A percentile compares a stretch with the other conserved stretches of the same genome.
phyloP scores from a whole-genome alignment of 2,888 invertebrate species.

The Trachelus tabidus region DNA sequence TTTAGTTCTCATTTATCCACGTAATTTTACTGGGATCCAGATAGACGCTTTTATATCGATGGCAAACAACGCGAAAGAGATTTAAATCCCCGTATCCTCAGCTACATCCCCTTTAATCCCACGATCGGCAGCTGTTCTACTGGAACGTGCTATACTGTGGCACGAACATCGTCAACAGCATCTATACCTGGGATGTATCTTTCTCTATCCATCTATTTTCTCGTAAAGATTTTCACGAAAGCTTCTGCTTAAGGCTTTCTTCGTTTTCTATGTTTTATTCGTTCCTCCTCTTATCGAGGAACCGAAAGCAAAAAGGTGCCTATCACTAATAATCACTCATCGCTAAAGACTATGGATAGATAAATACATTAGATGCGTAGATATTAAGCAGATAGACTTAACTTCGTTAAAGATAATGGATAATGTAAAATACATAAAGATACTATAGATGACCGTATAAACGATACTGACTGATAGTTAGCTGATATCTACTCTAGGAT shows the following conservation, averaged over 20 bases:
- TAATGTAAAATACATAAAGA: not conserved
- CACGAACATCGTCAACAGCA: not conserved
- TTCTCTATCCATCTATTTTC: slow-evolving; percentile 20
- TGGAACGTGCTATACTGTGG: not conserved
- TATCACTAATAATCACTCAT: not conserved
- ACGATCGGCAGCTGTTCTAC: slow-evolving; percentile 48
- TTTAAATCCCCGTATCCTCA: slow-evolving; percentile 35
- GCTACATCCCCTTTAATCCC: slow-evolving; percentile 49
- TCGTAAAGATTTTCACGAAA: not conserved
- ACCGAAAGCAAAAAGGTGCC: not conserved
- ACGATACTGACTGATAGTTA: not conserved
- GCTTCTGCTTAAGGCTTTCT: not conserved
- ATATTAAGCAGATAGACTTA: not conserved
- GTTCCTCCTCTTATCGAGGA: not conserved
- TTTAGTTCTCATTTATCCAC: not conserved
- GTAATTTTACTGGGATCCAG: not conserved
- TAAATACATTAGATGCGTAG: not conserved
- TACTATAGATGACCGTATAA: not conserved
- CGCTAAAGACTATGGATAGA: too few species aligned
- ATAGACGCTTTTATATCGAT: not conserved
- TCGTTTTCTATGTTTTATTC: not conserved
- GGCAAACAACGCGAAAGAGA: slow-evolving; percentile 3
- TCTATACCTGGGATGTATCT: not conserved
- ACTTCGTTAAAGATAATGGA: not conserved
- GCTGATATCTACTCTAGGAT: not conserved